These are phyloP conservation scores for Trypoxylon attenuatum DNA, from an alignment of 2,888 invertebrate species.

Conservation along the genomic window DNA sequence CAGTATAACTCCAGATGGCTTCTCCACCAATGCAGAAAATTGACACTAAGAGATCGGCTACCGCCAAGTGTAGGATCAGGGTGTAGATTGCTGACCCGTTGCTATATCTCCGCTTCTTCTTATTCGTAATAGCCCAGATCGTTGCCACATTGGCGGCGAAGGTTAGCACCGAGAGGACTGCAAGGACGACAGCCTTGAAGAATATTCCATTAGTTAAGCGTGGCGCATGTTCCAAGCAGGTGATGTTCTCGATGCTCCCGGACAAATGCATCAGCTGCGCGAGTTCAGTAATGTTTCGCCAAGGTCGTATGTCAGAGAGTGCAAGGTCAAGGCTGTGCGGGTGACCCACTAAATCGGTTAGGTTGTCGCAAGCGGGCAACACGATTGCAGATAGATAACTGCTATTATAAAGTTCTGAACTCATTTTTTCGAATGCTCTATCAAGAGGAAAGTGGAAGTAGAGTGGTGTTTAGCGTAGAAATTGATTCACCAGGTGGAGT, in stretches of 20 bases:
- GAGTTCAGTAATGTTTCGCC: slow-evolving; percentile 26
- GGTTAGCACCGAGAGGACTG: slow-evolving; percentile 83
- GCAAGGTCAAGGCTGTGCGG: slow-evolving; percentile 16
- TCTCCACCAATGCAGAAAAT: slow-evolving; percentile 88
- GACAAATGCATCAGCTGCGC: background rate
- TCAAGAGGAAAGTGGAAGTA: no score
- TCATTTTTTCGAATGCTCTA: no score
- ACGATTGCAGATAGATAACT: background rate
- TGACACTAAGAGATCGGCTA: slow-evolving; percentile 88
- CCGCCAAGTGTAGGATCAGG: slow-evolving; percentile 87
- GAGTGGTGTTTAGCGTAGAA: no score
- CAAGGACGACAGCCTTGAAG: slow-evolving; percentile 81
- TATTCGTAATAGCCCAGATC: slow-evolving; percentile 83
- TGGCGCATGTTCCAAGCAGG: slow-evolving; percentile 82
- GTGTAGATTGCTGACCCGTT: slow-evolving; percentile 85
- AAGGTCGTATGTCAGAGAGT: background rate
- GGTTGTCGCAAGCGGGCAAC: slow-evolving; percentile 44
- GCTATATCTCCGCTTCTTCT: slow-evolving; percentile 78
- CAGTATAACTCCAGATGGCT: slow-evolving; percentile 87
- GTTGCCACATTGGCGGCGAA: slow-evolving; percentile 86
- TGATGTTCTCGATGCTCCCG: slow-evolving; percentile 33
- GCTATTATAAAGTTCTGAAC: background rate
- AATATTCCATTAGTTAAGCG: slow-evolving; percentile 79
- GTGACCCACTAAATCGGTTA: slow-evolving; percentile 28
- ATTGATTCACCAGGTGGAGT: no score